Percentiles rank a stretch among this genome's conserved stretches.
phyloP scores from a whole-genome alignment of 2,888 invertebrate genomes.

The Epsilonema sp. region DNA sequence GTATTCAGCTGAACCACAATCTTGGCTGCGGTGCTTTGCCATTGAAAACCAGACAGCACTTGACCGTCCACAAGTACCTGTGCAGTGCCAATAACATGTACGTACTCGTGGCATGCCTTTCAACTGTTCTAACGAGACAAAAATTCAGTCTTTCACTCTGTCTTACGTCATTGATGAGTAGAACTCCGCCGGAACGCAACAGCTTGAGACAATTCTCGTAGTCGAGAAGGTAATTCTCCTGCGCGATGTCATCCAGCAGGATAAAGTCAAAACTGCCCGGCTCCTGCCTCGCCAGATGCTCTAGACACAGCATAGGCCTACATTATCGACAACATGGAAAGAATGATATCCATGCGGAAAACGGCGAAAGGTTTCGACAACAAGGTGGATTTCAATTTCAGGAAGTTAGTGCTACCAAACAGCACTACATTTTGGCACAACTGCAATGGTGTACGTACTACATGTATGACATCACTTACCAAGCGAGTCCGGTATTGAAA shows the following conservation, averaged over 20 bases:
- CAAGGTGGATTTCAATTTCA: too few species aligned
- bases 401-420: too few species aligned
- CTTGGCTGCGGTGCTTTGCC: not conserved
- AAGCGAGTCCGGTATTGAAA: not conserved
- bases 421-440: too few species aligned
- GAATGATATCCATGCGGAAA: too few species aligned
- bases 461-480: too few species aligned
- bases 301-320: not conserved
- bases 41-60: not conserved
- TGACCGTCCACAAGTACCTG: slow-evolving; percentile 1
- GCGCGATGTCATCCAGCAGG: slow-evolving; percentile 8
- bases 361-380: too few species aligned
- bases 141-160: not conserved
- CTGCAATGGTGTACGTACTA: too few species aligned
- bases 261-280: slow-evolving; percentile 16
- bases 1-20: not conserved
- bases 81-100: not conserved
- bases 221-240: not conserved
- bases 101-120: not conserved
- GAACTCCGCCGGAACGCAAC: not conserved
- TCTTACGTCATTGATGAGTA: not conserved
- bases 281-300: slow-evolving; percentile 5
- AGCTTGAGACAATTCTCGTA: not conserved
- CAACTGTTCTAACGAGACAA: not conserved
- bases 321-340: not conserved